A percentile compares a stretch with the other conserved stretches of the same genome.
phyloP scores from a whole-genome alignment of 2,113 vertebrate species.

The Megaceryle torquata region DNA sequence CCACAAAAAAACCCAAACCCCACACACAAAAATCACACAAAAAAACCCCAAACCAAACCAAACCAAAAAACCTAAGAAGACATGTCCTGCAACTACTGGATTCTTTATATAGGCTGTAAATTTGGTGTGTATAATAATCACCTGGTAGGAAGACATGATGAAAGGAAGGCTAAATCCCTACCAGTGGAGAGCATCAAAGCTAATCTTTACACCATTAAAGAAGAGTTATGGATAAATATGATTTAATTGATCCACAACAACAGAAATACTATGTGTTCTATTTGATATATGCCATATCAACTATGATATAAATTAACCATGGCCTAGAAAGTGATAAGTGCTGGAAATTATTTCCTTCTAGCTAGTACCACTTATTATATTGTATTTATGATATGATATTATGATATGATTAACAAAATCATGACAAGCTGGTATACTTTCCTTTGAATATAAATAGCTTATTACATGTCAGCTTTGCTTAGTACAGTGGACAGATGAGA shows the following conservation, averaged over 20 bases:
- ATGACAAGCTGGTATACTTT: not conserved
- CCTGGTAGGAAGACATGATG: not conserved
- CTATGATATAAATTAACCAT: not conserved
- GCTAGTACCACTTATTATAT: not conserved
- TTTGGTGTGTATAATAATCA: not conserved
- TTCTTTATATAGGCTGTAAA: not conserved
- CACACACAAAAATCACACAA: not conserved
- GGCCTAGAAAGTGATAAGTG: not conserved
- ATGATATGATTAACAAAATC: not conserved
- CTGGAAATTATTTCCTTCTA: not conserved
- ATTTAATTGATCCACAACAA: not conserved
- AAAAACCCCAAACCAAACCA: not conserved
- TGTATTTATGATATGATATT: no score
- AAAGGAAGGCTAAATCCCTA: not conserved
- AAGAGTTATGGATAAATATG: not conserved
- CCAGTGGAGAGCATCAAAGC: not conserved
- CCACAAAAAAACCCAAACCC: not conserved
- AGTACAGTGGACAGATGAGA: not conserved
- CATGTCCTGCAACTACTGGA: not conserved
- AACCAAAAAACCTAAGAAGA: not conserved
- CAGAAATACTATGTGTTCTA: not conserved
- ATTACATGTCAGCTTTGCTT: not conserved
- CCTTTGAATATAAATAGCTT: not conserved
- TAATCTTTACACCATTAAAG: not conserved
- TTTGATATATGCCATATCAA: not conserved